Conservation (phyloP, 2,113 vertebrate species). For the Apus apus region DNA sequence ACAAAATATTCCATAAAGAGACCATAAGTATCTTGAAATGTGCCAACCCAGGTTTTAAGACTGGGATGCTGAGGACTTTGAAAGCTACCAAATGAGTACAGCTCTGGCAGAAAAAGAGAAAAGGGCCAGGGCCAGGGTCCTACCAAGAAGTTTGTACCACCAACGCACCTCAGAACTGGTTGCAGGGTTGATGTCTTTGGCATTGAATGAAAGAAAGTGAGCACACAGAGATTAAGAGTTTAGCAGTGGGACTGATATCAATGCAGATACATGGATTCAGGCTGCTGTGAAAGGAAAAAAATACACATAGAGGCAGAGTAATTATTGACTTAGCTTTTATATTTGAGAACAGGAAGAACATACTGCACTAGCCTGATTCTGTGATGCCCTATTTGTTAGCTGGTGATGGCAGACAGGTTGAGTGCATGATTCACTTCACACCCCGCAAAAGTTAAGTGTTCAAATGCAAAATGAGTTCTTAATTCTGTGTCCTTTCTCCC, state of each 20-base stretch:
- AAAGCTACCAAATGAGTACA: background rate
- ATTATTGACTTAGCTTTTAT: conserved; percentile 43
- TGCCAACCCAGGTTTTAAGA: background rate
- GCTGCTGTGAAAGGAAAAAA: background rate
- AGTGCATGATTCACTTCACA: background rate
- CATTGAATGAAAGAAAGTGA: background rate
- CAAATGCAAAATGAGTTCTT: background rate
- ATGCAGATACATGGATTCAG: background rate
- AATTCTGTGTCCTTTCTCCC: background rate
- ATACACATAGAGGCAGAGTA: background rate
- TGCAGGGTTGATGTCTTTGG: background rate
- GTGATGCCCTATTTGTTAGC: background rate
- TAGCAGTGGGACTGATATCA: background rate
- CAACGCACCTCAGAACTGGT: background rate
- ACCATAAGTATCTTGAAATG: background rate
- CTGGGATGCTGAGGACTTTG: background rate
- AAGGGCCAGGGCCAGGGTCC: background rate
- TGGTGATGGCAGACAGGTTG: background rate
- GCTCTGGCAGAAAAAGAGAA: background rate
- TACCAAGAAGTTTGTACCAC: background rate
- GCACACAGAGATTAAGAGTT: background rate
- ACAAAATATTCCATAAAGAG: background rate
- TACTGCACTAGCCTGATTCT: background rate
- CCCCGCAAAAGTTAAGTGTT: background rate
- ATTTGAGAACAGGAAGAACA: conserved; percentile 21